Conservation (phyloP, 2,797 vertebrate species). For the Pangasius macronema region DNA sequence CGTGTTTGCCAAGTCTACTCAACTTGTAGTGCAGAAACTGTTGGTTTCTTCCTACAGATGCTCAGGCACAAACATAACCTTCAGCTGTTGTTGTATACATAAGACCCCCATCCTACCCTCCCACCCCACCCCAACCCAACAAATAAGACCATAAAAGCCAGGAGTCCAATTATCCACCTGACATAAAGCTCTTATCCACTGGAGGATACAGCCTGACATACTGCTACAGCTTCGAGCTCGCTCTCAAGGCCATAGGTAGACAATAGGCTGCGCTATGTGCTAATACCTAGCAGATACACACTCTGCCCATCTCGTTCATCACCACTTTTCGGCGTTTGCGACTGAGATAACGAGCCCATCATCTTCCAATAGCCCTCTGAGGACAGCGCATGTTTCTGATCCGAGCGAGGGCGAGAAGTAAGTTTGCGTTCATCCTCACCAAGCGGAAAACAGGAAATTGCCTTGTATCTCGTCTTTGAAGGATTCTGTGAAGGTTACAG, state of each 20-base stretch:
- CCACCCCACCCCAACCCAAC: conserved; percentile 19
- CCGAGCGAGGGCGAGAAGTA: conserved; percentile 54
- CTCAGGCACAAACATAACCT: conserved; percentile 52
- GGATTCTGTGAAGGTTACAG: conserved; percentile 71
- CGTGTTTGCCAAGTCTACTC: conserved; percentile 36
- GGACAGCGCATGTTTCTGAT: conserved; percentile 49
- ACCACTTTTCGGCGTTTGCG: conserved; percentile 79
- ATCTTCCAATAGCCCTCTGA: conserved; percentile 55
- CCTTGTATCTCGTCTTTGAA: conserved; percentile 67
- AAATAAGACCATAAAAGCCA: conserved; percentile 59
- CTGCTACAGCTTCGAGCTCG: conserved; percentile 44
- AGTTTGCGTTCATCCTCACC: conserved; percentile 57
- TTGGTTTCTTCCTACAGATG: conserved; percentile 41
- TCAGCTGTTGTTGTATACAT: conserved; percentile 56
- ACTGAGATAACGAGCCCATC: conserved; percentile 85
- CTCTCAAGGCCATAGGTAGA: conserved; percentile 51
- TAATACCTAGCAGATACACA: conserved; percentile 65
- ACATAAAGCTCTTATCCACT: conserved; percentile 59
- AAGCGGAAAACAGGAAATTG: conserved; percentile 64
- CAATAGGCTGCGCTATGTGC: conserved; percentile 32
- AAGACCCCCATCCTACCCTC: conserved; percentile 29
- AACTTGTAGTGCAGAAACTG: conserved; percentile 15
- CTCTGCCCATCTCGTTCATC: conserved; percentile 67
- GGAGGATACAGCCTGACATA: conserved; percentile 53
- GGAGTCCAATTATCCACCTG: conserved; percentile 59